phyloP scores from a whole-genome alignment of 2,113 vertebrate genomes.

The Saguinus midas region DNA sequence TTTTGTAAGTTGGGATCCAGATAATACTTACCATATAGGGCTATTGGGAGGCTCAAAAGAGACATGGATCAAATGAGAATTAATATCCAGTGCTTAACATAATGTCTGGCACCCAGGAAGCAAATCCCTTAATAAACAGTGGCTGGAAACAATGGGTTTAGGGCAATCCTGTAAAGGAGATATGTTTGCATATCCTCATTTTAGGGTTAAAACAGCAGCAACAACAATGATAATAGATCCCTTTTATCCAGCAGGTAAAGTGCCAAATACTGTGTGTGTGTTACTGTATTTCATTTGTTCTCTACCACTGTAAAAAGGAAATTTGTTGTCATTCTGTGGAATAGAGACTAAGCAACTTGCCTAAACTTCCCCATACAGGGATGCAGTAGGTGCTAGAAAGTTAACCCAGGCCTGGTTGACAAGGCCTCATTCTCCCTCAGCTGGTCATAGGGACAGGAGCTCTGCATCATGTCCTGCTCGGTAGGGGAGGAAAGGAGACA shows the following conservation, averaged over 20 bases:
- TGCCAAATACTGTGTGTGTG: background rate
- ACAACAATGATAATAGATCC: background rate
- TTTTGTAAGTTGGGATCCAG: background rate
- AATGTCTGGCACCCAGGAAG: constrained; percentile 12
- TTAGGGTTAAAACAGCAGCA: background rate
- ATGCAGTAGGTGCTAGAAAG: background rate
- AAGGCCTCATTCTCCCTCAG: background rate
- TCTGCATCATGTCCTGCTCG: background rate
- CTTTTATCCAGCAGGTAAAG: background rate
- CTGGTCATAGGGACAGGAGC: background rate
- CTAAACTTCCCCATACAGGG: background rate
- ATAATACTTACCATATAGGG: constrained; percentile 43
- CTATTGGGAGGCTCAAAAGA: constrained; percentile 34
- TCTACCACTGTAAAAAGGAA: background rate
- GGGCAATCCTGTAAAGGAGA: background rate
- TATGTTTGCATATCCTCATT: background rate
- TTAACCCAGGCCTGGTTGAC: background rate
- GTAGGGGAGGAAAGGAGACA: background rate
- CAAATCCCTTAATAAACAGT: constrained; percentile 25
- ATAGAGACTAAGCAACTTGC: background rate
- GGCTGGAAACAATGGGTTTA: background rate
- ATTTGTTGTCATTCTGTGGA: background rate
- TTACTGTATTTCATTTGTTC: background rate
- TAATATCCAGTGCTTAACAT: constrained; percentile 21
- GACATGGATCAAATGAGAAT: constrained; percentile 52